These are phyloP conservation scores for Ptiloglossa arizonensis DNA, from an alignment of 1,140 invertebrate genomes.

Conservation along the genomic window DNA sequence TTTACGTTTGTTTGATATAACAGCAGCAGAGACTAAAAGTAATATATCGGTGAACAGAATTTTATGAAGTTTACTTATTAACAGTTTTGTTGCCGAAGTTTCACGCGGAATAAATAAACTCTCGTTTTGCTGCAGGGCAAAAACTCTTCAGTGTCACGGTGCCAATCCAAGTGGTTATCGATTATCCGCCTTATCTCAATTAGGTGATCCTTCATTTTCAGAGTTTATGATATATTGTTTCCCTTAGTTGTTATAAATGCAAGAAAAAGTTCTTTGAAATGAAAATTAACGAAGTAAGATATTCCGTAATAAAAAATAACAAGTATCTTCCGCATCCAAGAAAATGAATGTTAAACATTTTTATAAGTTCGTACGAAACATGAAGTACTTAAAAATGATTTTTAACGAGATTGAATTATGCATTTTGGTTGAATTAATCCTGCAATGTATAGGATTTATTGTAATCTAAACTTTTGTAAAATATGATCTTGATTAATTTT, in stretches of 20 bases:
- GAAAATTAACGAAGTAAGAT: neutral
- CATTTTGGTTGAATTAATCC: neutral
- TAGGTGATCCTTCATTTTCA: constrained; percentile 19
- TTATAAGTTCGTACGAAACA: neutral
- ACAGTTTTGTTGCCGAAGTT: neutral
- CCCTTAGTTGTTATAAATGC: neutral
- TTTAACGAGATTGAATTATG: neutral
- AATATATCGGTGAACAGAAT: neutral
- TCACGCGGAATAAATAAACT: neutral
- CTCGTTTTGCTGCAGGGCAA: neutral
- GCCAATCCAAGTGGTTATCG: constrained; percentile 4
- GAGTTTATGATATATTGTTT: constrained; percentile 14
- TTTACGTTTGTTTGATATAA: no score
- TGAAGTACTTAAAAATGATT: neutral
- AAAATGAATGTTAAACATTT: neutral
- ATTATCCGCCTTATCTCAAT: neutral
- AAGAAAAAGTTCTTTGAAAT: neutral
- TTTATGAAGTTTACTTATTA: neutral
- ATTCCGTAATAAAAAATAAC: neutral
- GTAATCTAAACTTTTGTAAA: neutral
- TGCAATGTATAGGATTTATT: no score
- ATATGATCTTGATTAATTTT: no score
- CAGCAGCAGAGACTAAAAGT: neutral
- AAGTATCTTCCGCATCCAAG: neutral
- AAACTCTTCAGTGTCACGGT: neutral